A percentile compares a stretch with the other conserved stretches of the same genome.
phyloP scores from a whole-genome alignment of 2,797 vertebrate genomes.

The Gymnopithys bicolor region DNA sequence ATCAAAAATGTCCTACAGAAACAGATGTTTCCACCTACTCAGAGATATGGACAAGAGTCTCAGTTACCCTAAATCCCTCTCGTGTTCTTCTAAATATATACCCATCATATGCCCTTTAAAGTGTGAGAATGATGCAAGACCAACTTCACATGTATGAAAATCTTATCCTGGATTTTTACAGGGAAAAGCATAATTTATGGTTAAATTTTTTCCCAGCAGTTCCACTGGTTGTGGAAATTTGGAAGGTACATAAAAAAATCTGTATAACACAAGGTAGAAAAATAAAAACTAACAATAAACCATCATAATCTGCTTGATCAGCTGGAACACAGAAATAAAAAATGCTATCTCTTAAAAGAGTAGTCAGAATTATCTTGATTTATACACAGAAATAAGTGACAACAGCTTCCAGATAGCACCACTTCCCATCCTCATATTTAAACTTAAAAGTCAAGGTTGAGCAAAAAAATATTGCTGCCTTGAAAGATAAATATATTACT shows the following conservation, averaged over 20 bases:
- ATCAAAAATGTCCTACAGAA: slow-evolving; percentile 17
- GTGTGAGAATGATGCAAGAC: slow-evolving; percentile 27
- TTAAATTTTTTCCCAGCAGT: neutral
- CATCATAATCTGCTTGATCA: slow-evolving; percentile 40
- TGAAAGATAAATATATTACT: slow-evolving; percentile 68
- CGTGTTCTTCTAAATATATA: slow-evolving; percentile 21
- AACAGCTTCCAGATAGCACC: slow-evolving; percentile 30
- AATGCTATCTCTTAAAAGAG: slow-evolving; percentile 14
- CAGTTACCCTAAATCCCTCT: slow-evolving; percentile 23
- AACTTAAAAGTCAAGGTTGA: slow-evolving; percentile 56
- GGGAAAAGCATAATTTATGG: neutral
- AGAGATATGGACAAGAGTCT: slow-evolving; percentile 27
- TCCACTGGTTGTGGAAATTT: neutral
- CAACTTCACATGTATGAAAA: neutral
- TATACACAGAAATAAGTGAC: slow-evolving; percentile 33
- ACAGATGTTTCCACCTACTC: slow-evolving; percentile 28
- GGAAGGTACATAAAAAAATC: neutral
- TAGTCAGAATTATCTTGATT: slow-evolving; percentile 44
- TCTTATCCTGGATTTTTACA: slow-evolving; percentile 13
- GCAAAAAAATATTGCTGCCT: slow-evolving; percentile 64
- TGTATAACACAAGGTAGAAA: neutral
- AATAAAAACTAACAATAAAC: slow-evolving; percentile 21
- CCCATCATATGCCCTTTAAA: neutral
- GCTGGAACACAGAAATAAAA: slow-evolving; percentile 36
- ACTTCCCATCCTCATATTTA: slow-evolving; percentile 8